These are phyloP conservation scores for Bombus soroeensis DNA, from an alignment of 1,140 invertebrate species.

Conservation along the genomic window DNA sequence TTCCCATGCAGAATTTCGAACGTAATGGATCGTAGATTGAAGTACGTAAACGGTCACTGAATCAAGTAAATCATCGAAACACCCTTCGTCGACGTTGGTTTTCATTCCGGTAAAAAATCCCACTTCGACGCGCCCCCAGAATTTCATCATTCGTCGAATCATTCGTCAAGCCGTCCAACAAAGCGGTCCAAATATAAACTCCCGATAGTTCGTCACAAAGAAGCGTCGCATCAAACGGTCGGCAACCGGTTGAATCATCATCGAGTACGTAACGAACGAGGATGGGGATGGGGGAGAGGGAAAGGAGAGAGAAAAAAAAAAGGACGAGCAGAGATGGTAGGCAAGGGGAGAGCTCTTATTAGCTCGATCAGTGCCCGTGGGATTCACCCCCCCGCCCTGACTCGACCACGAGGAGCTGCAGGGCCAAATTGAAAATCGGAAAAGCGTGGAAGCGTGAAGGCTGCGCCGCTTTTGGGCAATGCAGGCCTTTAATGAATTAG, in stretches of 20 bases:
- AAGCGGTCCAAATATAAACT: constrained; percentile 10
- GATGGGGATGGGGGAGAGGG: not conserved
- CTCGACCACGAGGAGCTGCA: no score
- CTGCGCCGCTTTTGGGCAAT: constrained; percentile 10
- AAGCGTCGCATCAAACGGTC: not conserved
- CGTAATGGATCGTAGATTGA: not conserved
- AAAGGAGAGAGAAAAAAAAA: not conserved
- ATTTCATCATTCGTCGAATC: not conserved
- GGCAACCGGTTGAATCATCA: constrained; percentile 45
- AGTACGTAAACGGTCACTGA: not conserved
- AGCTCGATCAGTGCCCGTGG: constrained; percentile 40
- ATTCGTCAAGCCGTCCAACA: not conserved
- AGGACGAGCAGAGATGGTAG: not conserved
- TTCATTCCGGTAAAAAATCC: not conserved
- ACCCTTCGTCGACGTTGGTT: not conserved
- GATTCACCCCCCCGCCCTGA: constrained; percentile 20
- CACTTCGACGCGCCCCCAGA: not conserved
- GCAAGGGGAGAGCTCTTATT: constrained; percentile 19
- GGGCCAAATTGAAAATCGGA: constrained; percentile 57
- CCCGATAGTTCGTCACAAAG: not conserved
- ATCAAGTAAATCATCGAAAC: not conserved
- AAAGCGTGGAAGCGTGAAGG: constrained; percentile 59
- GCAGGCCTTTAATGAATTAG: constrained; percentile 68
- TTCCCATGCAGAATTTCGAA: not conserved
- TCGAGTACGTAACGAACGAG: not conserved